phyloP scores from a whole-genome alignment of 2,888 invertebrate species.

The Sepiola atlantica region DNA sequence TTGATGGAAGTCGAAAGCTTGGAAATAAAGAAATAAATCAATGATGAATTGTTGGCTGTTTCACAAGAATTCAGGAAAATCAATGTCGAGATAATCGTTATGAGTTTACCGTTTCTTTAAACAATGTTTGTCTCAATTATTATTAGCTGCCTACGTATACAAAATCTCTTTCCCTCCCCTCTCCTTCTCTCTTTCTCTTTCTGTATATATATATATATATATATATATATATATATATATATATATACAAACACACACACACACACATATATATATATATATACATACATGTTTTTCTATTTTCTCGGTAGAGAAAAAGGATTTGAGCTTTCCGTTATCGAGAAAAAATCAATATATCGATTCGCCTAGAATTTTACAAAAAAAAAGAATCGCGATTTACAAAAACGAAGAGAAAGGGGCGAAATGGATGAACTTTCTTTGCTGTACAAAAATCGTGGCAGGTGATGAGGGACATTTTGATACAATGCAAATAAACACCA shows the following conservation, averaged over 20 bases:
- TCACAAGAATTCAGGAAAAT: too few species aligned
- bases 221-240: slow-evolving; percentile 2
- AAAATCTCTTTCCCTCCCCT: not conserved
- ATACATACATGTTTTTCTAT: not conserved
- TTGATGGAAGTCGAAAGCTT: too few species aligned
- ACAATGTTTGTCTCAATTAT: too few species aligned
- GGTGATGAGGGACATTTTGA: too few species aligned
- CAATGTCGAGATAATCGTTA: too few species aligned
- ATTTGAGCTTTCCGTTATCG: not conserved
- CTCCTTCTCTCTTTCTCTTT: not conserved
- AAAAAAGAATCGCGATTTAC: not conserved
- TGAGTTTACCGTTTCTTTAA: too few species aligned
- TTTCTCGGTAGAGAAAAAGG: not conserved
- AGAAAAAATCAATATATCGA: not conserved
- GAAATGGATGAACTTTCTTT: too few species aligned
- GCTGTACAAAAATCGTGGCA: too few species aligned
- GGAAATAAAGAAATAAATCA: too few species aligned
- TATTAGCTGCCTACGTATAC: too few species aligned
- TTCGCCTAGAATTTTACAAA: not conserved
- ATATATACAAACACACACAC: not conserved
- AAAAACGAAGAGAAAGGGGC: not conserved
- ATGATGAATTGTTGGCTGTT: too few species aligned
- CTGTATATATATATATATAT: not conserved
- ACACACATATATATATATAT: not conserved
- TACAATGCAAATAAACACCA: too few species aligned